Evolutionary conservation across 2,888 invertebrate genomes (phyloP).

Genomic region (Pharmacophagus antenor): DNA sequence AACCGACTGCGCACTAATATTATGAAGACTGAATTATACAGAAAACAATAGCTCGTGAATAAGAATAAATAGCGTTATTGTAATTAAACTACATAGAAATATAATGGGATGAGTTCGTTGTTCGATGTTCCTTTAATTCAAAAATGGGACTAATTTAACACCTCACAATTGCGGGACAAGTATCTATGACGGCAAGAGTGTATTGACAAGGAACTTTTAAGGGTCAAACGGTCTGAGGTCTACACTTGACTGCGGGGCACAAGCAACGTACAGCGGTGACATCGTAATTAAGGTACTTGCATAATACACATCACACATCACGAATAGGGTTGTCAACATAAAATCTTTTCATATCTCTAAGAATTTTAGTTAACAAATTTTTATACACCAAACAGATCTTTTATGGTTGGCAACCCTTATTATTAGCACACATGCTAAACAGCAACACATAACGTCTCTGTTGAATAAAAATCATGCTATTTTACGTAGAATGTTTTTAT

Average conservation of each 20-base stretch:
- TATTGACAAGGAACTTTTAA: conserved; percentile 38
- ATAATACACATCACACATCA: conserved; percentile 30
- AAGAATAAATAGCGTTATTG: not conserved
- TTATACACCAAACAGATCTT: not conserved
- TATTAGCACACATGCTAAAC: conserved; percentile 25
- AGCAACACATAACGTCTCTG: conserved; percentile 3
- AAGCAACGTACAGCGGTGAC: conserved; percentile 70
- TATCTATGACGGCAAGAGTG: conserved; percentile 31
- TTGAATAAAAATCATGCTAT: conserved; percentile 14
- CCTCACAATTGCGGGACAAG: conserved; percentile 26
- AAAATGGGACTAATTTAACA: conserved; percentile 20
- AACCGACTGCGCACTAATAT: too few species aligned
- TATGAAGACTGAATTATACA: too few species aligned
- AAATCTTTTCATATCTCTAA: not conserved
- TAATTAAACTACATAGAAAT: not conserved
- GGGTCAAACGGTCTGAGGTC: conserved; percentile 54
- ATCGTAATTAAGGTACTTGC: conserved; percentile 38
- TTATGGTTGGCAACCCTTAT: conserved; percentile 9
- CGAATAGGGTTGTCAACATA: conserved; percentile 17
- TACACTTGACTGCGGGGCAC: conserved; percentile 71
- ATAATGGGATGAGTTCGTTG: not conserved
- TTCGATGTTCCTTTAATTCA: too few species aligned
- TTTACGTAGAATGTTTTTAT: not conserved
- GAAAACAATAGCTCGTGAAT: too few species aligned
- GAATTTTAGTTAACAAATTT: not conserved